phyloP scores from a whole-genome alignment of 1,140 invertebrate genomes.

The Conopomorpha cramerella region DNA sequence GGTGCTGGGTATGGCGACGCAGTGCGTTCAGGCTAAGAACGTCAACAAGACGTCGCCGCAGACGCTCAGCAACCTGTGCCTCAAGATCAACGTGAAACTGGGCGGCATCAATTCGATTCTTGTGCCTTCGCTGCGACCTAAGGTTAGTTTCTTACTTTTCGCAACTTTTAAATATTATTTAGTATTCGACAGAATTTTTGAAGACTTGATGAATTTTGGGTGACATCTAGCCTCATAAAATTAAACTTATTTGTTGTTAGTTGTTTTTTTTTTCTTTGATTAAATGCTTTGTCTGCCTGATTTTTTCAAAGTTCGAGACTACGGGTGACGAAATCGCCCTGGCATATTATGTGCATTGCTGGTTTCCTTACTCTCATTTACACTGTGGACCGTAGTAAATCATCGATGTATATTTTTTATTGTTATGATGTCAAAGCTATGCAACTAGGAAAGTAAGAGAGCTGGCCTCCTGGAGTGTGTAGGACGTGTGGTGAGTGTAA shows the following conservation, averaged over 20 bases:
- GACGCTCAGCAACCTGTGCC: conserved; percentile 97
- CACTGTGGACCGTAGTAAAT: not conserved
- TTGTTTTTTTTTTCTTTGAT: not conserved
- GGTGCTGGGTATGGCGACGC: conserved; percentile 98
- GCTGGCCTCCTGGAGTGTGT: not conserved
- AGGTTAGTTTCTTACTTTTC: conserved; percentile 65
- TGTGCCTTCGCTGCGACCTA: conserved; percentile 93
- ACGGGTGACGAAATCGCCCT: not conserved
- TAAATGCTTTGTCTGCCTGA: not conserved
- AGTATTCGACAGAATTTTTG: no score
- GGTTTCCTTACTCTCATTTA: no score
- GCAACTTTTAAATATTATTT: not conserved
- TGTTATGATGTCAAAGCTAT: not conserved
- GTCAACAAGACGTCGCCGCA: conserved; percentile 99
- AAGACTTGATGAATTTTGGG: no score
- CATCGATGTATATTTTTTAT: not conserved
- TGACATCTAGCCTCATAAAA: not conserved
- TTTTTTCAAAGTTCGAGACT: not conserved
- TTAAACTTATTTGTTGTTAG: not conserved
- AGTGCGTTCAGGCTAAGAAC: conserved; percentile 99
- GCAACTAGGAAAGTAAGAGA: not conserved
- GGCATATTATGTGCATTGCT: not conserved
- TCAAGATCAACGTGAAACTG: conserved; percentile 99
- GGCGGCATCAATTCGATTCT: conserved; percentile 99
- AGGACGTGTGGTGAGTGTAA: no score